Evolutionary conservation across 2,113 vertebrate species (phyloP).

Genomic region (Pseudonaja textilis): DNA sequence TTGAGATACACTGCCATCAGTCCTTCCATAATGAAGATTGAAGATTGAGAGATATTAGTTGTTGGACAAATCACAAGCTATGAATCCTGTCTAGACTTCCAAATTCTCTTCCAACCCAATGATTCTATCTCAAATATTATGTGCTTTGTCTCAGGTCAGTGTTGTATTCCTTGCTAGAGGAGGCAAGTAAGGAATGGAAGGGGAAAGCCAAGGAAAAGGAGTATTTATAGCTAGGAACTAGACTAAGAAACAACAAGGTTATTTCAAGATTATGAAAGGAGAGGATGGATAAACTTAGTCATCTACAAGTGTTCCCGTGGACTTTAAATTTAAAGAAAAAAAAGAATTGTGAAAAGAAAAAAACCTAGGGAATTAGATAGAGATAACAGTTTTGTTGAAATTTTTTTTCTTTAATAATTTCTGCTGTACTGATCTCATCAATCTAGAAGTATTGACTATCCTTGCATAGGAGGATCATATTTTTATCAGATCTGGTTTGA

Average conservation of each 20-base stretch:
- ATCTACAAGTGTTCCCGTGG: neutral
- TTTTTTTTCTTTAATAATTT: neutral
- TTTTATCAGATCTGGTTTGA: neutral
- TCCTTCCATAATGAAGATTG: no score
- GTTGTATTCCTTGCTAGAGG: neutral
- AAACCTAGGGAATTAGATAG: neutral
- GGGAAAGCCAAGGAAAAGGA: neutral
- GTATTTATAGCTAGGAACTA: neutral
- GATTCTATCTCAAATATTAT: neutral
- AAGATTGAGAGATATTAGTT: no score
- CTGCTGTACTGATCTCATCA: neutral
- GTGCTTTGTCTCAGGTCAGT: neutral
- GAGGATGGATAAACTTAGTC: neutral
- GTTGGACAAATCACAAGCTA: no score
- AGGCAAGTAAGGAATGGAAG: neutral
- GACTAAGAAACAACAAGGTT: neutral
- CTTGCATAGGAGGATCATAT: neutral
- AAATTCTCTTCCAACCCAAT: neutral
- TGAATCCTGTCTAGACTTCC: neutral
- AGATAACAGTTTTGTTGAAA: neutral
- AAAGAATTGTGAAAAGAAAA: neutral
- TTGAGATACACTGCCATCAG: no score
- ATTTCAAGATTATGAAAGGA: neutral
- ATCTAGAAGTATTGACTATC: neutral
- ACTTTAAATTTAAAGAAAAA: neutral